phyloP scores from a whole-genome alignment of 2,797 vertebrate species.

The Aselliscus stoliczkanus region DNA sequence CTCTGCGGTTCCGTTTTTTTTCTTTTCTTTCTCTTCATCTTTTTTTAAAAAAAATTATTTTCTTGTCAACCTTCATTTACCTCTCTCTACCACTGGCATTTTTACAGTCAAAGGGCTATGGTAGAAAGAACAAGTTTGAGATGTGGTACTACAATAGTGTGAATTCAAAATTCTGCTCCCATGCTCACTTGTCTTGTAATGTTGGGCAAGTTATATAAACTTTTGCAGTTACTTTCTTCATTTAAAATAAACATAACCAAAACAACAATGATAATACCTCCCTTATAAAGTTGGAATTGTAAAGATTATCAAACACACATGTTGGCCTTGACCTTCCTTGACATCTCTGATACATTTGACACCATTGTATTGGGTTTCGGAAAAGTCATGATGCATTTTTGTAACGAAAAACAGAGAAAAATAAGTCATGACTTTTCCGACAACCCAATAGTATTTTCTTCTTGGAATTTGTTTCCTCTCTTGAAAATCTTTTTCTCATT shows the following conservation, averaged over 20 bases:
- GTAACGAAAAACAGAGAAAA: too few relatives aligned
- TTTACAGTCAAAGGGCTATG: not conserved
- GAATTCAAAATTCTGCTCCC: not conserved
- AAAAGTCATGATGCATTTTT: too few relatives aligned
- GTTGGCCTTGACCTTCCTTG: not conserved
- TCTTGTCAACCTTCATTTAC: not conserved
- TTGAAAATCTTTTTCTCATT: not conserved
- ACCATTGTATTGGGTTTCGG: too few relatives aligned
- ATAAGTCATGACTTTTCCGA: too few relatives aligned
- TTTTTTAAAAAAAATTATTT: not conserved
- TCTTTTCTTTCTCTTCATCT: not conserved
- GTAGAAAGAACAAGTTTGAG: not conserved
- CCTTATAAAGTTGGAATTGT: not conserved
- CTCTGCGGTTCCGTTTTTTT: not conserved
- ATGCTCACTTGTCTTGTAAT: not conserved
- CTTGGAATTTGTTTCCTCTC: not conserved
- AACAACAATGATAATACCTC: not conserved
- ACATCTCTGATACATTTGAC: not conserved
- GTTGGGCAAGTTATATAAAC: not conserved
- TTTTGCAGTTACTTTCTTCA: not conserved
- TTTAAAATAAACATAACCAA: not conserved
- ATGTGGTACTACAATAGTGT: not conserved
- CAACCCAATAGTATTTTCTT: not conserved
- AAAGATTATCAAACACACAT: not conserved
- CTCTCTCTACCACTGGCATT: not conserved